Evolutionary conservation across 2,888 invertebrate genomes (phyloP), one percentile per base, ranked within the genome.

Genomic region (Apamea monoglypha): DNA sequence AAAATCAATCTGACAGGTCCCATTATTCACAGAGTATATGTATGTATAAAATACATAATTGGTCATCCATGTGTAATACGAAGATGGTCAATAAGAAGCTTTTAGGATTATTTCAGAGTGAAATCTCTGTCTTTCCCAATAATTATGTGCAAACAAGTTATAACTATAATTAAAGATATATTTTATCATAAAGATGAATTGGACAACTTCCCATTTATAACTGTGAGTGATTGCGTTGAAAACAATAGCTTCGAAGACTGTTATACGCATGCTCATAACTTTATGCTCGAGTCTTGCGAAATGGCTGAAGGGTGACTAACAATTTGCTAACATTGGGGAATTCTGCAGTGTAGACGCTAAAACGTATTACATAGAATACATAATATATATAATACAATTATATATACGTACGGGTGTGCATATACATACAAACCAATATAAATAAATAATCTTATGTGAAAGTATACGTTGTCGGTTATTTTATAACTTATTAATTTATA

Each of bases 251-350:
- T 69, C 29, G 59, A 64, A 53, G 25, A 79, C 56, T 66, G 63
- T 5, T 21, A 66, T 76, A 80, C 80, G 76, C 80, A 86, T 76
- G 81, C 75, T 67, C 81, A 75, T 63, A 67, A 53, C 71, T 66
- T 66, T n/a, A 50, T 69, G 47, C 32, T 69, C 36, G 21, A 6
- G 50, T 75, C 25, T 80, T 70, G 67, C 75, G 36, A 80, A 80
- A 78, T 80, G 76, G 81, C 78, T 80, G 78, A 78, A 80, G 67
- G 69, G 68, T 63, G 69, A 59, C 73, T 53, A 68, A 40, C 18
- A 44, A 81, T 67, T 75, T 63, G 66, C 18, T 68, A 77, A 72
- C 40, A 68, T 85, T 80, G 59, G 53, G 61, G 80, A 79, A 83
- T 76, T 61, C 69, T 64, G 56, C 50, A 44, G 63, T 59, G 25